Evolutionary conservation across 2,113 vertebrate genomes (phyloP).

Genomic region (Corydoras sp.): DNA sequence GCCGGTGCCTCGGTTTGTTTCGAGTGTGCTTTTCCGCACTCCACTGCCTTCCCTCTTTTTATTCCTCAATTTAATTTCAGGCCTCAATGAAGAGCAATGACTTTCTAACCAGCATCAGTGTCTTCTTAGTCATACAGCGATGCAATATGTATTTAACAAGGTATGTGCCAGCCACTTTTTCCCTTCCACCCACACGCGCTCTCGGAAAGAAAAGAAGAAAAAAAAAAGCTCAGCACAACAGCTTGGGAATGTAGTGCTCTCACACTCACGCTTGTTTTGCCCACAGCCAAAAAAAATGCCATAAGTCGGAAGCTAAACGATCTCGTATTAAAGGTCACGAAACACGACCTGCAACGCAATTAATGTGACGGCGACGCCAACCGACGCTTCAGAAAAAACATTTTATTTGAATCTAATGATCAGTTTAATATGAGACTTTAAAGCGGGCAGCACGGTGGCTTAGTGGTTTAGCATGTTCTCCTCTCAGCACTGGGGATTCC

Average conservation of each 20-base stretch:
- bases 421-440: no score
- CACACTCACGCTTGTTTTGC: neutral
- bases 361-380: no score
- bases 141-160: conserved; percentile 46
- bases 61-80: conserved; percentile 57
- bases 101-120: conserved; percentile 39
- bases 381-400: no score
- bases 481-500: no score
- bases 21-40: conserved; percentile 10
- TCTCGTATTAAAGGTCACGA: no score
- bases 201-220: neutral
- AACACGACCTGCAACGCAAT: no score
- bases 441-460: no score
- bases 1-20: conserved; percentile 30
- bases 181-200: conserved; percentile 17
- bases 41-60: conserved; percentile 36
- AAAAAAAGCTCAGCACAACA: neutral
- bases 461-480: no score
- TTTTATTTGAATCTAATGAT: no score
- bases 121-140: conserved; percentile 29
- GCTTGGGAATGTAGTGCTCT: neutral
- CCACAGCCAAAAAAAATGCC: neutral
- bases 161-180: conserved; percentile 27
- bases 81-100: conserved; percentile 51
- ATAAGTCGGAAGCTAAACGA: no score